A percentile compares a stretch with the other conserved stretches of the same genome.
Conservation (phyloP, 1,140 invertebrate species). For the Aradophagus sp. region DNA sequence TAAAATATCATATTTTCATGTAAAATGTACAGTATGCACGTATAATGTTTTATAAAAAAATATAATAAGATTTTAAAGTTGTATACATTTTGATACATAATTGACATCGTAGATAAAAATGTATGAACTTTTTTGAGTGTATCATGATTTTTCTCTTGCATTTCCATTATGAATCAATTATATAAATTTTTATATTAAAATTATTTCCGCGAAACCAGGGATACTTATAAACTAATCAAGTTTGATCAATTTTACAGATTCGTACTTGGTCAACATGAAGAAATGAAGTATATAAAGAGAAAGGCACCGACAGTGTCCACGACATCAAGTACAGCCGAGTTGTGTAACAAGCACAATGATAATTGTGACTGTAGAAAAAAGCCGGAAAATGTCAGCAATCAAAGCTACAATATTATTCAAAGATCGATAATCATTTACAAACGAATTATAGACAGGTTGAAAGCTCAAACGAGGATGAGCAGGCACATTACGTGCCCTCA, state of each 20-base stretch:
- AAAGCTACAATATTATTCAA: constrained; percentile 67
- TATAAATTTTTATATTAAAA: too few relatives aligned
- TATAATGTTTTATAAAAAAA: too few relatives aligned
- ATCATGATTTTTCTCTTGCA: too few relatives aligned
- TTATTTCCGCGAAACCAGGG: too few relatives aligned
- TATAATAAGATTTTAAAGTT: too few relatives aligned
- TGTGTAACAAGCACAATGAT: constrained; percentile 44
- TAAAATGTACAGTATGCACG: too few relatives aligned
- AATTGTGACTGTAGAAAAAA: constrained; percentile 39
- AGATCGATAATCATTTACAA: constrained; percentile 73
- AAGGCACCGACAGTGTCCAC: not conserved
- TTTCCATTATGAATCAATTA: too few relatives aligned
- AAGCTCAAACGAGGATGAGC: constrained; percentile 64
- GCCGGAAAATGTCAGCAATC: constrained; percentile 7
- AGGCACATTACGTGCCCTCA: constrained; percentile 78
- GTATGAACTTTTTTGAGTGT: too few relatives aligned
- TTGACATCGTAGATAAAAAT: too few relatives aligned
- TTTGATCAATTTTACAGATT: constrained; percentile 73
- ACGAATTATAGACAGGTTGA: constrained; percentile 72
- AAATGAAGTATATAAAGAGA: constrained; percentile 55
- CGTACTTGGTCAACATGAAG: constrained; percentile 80
- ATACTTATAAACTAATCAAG: too few relatives aligned
- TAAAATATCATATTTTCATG: too few relatives aligned
- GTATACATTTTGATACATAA: too few relatives aligned
- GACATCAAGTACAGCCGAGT: not conserved